Conservation (phyloP, 2,113 vertebrate genomes). For the Romanogobio albipinnatus region DNA sequence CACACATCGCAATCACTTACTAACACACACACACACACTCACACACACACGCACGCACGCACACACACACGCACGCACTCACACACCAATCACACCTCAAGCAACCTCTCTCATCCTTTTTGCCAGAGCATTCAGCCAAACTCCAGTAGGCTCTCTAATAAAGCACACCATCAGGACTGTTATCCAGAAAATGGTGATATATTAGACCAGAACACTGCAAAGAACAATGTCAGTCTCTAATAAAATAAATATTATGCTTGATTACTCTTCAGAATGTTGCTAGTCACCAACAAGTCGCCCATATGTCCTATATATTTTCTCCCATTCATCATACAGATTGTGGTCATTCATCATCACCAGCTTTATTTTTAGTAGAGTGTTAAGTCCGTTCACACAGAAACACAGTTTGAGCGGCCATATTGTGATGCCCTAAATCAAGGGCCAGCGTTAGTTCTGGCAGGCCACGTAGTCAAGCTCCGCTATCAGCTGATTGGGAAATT, state of each 20-base stretch:
- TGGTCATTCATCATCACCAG: conserved; percentile 16
- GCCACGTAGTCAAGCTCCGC: too few species aligned
- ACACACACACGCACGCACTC: conserved; percentile 13
- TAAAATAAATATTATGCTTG: conserved; percentile 22
- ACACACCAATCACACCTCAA: neutral
- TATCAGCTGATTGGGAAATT: too few species aligned
- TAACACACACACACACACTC: neutral
- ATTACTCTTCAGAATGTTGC: conserved; percentile 8
- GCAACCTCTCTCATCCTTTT: conserved; percentile 6
- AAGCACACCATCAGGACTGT: neutral
- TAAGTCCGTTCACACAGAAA: neutral
- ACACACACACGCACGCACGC: conserved; percentile 4
- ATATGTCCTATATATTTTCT: conserved; percentile 14
- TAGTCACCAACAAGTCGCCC: neutral
- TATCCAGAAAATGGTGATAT: conserved; percentile 8
- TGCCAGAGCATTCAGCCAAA: conserved; percentile 10
- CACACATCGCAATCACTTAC: conserved; percentile 13
- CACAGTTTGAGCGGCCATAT: neutral
- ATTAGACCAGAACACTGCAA: conserved; percentile 6
- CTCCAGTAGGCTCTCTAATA: neutral
- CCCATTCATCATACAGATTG: conserved; percentile 9
- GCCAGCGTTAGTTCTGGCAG: too few species aligned
- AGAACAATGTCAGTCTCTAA: conserved; percentile 16
- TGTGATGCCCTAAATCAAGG: neutral
- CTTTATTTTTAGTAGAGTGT: conserved; percentile 3